Base-by-base conservation (phyloP, 2,888 invertebrate genomes). In the Troides oblongomaculatus region DNA sequence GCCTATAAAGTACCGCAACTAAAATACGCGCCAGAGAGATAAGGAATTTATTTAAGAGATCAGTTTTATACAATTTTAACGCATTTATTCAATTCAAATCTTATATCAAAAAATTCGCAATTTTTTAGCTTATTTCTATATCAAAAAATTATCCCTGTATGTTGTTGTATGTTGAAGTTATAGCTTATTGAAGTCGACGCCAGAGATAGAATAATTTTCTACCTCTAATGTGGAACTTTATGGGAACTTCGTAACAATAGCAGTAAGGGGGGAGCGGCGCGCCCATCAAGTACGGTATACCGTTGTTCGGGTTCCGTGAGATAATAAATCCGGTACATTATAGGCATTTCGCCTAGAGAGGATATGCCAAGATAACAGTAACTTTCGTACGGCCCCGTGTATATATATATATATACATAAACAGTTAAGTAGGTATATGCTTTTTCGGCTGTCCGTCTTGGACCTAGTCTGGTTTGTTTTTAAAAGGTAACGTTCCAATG, bases 341-440 rank as follows among this genome's bases (percentile, higher is more conserved):
- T 92, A 83, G 84, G 80, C 88, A 87, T 84, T 84, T 87, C 85
- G 90, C 90, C 92, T 92, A 91, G 91, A 91, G 92, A 93, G 93
- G 93, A 93, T 93, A 93, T 93, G 92, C 91, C 92, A 91, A 93
- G 93, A 93, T 93, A 93, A 93, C 93, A 93, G 93, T 93, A 93
- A 93, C 92, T 93, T 93, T 92, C 89, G 91, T 92, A 89, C 89
- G 85, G 84, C 86, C 86, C 89, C 87, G 75, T 79, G 80, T 70
- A 72, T 86, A 84, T 85, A 84, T 81, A 84, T 88, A 50, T 39
- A 39, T 39, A 39, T 39, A 39, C 10, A 39, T 39, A 89, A 84
- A 86, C 80, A 75, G 78, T 80, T 79, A 73, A 75, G 75, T 78
- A 77, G 73, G 77, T 83, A 79, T 59, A 60, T 75, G 84, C 87